Evolutionary conservation across 2,888 invertebrate species (phyloP), one percentile per base, ranked within the genome.

Genomic region (Epirrhoe tristata): DNA sequence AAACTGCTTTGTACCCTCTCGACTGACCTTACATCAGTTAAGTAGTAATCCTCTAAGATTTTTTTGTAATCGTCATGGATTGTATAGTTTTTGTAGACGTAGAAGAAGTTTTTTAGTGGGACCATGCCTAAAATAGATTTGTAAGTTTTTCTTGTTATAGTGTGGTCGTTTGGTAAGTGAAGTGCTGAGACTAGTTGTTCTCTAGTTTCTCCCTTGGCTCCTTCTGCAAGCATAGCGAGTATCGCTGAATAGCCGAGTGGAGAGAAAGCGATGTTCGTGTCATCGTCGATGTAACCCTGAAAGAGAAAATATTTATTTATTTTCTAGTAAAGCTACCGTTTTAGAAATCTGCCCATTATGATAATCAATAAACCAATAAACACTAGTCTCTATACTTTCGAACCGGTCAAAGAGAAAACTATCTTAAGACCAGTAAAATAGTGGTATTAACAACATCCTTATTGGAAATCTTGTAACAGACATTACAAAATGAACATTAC

Each of bases 31-130:
- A 96, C 95, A 46, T 95, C 95, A 55, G 95, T 95, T 52, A 94
- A 84, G 72, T 96, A 96, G 76, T 94, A 94, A 57, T 95, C 93
- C 80, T 91, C 90, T 3, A 96, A 80, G 55, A 95, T 84, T 72
- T 94, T 89, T 73, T 94, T 95, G 78, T 94, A 96, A 32, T 94
- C 94, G 50, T 95, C 94, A 67, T 94, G 93, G 3, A 95, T 94
- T 0, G 95, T 94, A 77, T 95, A 94, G 75, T 96, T 96, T 76
- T 95, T 95, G 81, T 96, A 96, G 6, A 96, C 94, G 75, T 96
- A 96, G 77, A 96, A 94, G 91, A 94, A 96, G 75, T 95, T 95
- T 79, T 95, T 95, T 71, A 96, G 88, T 55, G 93, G 86, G 58
- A 93, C 88, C 86, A 94, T 90, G 58, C 46, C 61, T 55, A 68